Percentiles rank a stretch among this genome's conserved stretches.
phyloP scores from a whole-genome alignment of 2,888 invertebrate species.

The Drosophila sordidula region DNA sequence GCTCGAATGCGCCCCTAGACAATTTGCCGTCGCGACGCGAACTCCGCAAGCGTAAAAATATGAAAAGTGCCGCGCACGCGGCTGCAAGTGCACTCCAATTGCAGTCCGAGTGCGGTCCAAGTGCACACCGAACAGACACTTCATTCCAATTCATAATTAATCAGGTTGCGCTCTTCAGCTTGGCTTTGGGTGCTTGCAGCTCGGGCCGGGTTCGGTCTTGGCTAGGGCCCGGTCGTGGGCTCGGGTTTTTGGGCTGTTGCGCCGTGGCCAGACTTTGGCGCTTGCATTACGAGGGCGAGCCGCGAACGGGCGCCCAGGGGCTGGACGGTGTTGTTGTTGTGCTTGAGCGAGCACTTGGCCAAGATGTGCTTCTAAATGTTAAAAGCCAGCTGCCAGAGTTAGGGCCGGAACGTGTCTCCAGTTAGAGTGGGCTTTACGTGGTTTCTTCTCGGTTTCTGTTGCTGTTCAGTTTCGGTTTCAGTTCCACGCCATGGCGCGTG shows the following conservation, averaged over 20 bases:
- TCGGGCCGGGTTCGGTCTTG: background rate
- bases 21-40: conserved; percentile 56
- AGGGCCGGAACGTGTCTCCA: conserved; percentile 7
- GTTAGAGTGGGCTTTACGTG: background rate
- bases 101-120: conserved; percentile 27
- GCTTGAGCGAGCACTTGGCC: conserved; percentile 48
- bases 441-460: conserved; percentile 3
- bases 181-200: conserved; percentile 1
- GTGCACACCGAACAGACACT: conserved; percentile 21
- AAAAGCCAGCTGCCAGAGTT: conserved; percentile 8
- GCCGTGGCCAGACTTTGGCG: conserved; percentile 40
- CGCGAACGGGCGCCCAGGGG: background rate
- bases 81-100: conserved; percentile 26
- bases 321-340: conserved; percentile 26
- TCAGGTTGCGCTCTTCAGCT: conserved; percentile 47
- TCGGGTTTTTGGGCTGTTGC: background rate
- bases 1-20: conserved; percentile 77
- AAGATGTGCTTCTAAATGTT: conserved; percentile 12
- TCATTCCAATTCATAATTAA: conserved; percentile 73
- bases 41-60: conserved; percentile 74
- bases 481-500: conserved; percentile 37
- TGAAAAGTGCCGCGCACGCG: conserved; percentile 62
- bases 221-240: conserved; percentile 1
- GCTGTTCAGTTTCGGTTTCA: conserved; percentile 13
- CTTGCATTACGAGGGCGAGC: conserved; percentile 33